phyloP scores from a whole-genome alignment of 2,797 vertebrate genomes.

The Halcyon chelicuti region DNA sequence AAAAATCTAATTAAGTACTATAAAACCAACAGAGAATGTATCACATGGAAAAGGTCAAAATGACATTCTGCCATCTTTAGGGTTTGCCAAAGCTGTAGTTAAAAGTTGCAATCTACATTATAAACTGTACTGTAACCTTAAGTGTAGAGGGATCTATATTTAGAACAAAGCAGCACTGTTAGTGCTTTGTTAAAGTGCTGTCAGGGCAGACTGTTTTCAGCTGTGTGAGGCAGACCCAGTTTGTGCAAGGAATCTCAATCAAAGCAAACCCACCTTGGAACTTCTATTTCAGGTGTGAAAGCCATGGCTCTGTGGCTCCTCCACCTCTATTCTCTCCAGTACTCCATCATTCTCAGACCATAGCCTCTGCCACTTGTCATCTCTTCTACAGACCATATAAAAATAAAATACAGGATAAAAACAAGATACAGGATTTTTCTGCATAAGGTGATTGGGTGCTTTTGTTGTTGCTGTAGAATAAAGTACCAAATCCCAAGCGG shows the following conservation, averaged over 20 bases:
- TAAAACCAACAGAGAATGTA: neutral
- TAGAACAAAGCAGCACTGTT: neutral
- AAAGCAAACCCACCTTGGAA: neutral
- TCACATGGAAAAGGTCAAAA: neutral
- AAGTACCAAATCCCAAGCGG: neutral
- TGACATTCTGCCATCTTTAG: neutral
- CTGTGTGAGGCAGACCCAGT: neutral
- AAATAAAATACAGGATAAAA: neutral
- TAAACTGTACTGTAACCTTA: neutral
- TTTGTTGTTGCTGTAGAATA: no score
- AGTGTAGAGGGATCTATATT: neutral
- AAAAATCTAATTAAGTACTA: neutral
- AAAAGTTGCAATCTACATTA: neutral
- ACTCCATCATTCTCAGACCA: neutral
- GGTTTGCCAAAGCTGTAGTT: neutral
- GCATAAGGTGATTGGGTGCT: neutral
- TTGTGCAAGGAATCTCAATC: neutral
- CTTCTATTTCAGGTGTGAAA: neutral
- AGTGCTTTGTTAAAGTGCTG: neutral
- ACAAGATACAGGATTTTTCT: neutral
- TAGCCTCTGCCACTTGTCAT: neutral
- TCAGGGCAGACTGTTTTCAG: neutral
- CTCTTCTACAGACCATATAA: neutral
- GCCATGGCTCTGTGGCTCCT: neutral
- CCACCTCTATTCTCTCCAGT: neutral